Base-by-base conservation (phyloP, 2,113 vertebrate genomes). In the Cheilinus undulatus region DNA sequence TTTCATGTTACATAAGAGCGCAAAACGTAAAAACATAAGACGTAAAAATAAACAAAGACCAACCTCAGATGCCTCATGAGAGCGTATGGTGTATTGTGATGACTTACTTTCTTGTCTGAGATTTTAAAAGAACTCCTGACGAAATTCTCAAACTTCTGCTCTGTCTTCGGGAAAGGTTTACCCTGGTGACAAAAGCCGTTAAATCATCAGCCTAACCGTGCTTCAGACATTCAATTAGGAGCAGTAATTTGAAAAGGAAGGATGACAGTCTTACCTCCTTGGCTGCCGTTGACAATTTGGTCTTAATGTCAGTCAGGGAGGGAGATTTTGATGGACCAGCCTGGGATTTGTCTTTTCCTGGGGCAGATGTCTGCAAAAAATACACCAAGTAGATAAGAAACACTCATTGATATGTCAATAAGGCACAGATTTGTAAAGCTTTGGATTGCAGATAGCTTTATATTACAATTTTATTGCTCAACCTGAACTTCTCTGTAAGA, bases 81-180 rank as follows among this genome's bases (percentile, higher is more conserved):
- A 26, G 17, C 13, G 2, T 26, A 53, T 15, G 24, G 24, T 19
- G 43, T 2, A 50, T 65, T 22, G 23, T 15, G 36, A 45, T 9
- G 13, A 87, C 93, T 90, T 84, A 95, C 94, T 45, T 89, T 88
- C 88, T 92, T 93, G 83, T 95, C 94, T 0, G 77, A 62, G 66
- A 94, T 86, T 84, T 86, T 95, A 63, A 90, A 93, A 59, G 81
- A 43, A 63, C 67, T 91, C 78, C 10, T 92, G 63, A 92, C 89
- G 34, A 74, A 94, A 54, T 95, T 95, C 78, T 94, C 93, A 84
- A 95, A 93, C 80, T 94, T 95, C 87, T 93, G 92, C 80, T 94
- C 92, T 0, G 92, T 92, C 87, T 93, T 95, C 23, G 94, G 94
- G 23, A 94, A 80, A 3, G 88, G 45, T 60, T 85, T 93, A 7